phyloP scores from a whole-genome alignment of 2,888 invertebrate genomes.

The Eupsilia transversa region DNA sequence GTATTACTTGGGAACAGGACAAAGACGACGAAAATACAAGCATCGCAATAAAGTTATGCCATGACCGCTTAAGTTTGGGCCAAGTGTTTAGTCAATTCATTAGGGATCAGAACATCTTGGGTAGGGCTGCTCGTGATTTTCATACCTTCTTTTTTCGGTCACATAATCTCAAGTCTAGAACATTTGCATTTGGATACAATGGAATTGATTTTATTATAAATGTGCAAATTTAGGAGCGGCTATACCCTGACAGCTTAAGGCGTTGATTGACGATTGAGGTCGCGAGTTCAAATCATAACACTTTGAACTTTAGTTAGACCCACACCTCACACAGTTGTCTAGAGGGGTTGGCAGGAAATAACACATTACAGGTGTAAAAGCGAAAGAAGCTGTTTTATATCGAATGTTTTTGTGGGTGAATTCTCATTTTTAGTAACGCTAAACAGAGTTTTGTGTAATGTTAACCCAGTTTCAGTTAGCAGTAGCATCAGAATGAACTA shows the following conservation, averaged over 20 bases:
- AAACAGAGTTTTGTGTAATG: no score
- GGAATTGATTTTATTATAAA: conserved; percentile 25
- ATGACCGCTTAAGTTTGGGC: conserved; percentile 58
- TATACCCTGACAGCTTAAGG: conserved; percentile 38
- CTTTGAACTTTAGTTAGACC: conserved; percentile 56
- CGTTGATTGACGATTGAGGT: conserved; percentile 61
- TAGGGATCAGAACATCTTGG: conserved; percentile 64
- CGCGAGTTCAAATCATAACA: conserved; percentile 56
- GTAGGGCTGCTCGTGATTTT: conserved; percentile 40
- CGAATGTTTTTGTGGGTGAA: not conserved
- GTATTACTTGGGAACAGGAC: conserved; percentile 3
- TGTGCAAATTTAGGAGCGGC: conserved; percentile 45
- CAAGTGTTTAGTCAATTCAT: conserved; percentile 79
- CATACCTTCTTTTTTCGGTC: conserved; percentile 37
- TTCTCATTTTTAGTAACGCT: not conserved
- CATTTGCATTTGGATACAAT: conserved; percentile 32
- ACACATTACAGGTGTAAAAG: conserved; percentile 11
- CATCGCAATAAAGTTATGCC: conserved; percentile 50
- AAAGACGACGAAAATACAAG: conserved; percentile 40
- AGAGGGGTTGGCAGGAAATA: conserved; percentile 27
- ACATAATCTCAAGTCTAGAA: conserved; percentile 38
- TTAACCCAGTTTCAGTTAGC: not conserved
- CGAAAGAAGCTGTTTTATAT: not conserved
- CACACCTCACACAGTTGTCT: conserved; percentile 38
- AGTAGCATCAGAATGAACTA: not conserved